Evolutionary conservation across 1,140 invertebrate species (phyloP).

Genomic region (Aricia agestis): DNA sequence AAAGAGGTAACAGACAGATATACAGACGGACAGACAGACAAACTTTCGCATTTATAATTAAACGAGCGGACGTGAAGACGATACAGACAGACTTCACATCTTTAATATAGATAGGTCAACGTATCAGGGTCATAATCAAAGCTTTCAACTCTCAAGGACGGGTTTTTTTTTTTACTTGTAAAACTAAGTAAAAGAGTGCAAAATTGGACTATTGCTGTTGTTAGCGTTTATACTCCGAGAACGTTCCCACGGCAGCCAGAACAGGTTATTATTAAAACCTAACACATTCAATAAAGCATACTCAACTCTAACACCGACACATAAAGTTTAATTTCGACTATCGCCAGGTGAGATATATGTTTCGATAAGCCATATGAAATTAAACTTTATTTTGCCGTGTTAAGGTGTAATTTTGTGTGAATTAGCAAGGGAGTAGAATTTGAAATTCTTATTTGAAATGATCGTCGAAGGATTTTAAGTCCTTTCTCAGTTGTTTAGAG

Average conservation of each 20-base stretch:
- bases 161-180: not conserved
- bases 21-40: too few species aligned
- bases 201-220: slow-evolving; percentile 74
- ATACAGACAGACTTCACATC: too few species aligned
- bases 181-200: slow-evolving; percentile 70
- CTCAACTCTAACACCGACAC: slow-evolving; percentile 33
- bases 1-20: too few species aligned
- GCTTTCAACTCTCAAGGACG: not conserved
- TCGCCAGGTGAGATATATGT: slow-evolving; percentile 35
- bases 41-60: too few species aligned
- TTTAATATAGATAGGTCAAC: not conserved
- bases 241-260: slow-evolving; percentile 70
- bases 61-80: too few species aligned
- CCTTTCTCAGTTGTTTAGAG: slow-evolving; percentile 62
- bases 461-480: slow-evolving; percentile 69
- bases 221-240: slow-evolving; percentile 70
- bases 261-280: slow-evolving; percentile 74
- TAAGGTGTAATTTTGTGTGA: slow-evolving; percentile 50
- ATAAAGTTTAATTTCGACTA: slow-evolving; percentile 40
- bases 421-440: slow-evolving; percentile 57
- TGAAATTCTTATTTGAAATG: slow-evolving; percentile 70
- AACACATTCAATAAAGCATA: slow-evolving; percentile 36
- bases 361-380: slow-evolving; percentile 38
- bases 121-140: not conserved
- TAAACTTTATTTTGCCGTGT: slow-evolving; percentile 37